Evolutionary conservation across 2,797 vertebrate species (phyloP), one percentile per base, ranked within the genome.

Genomic region (Antrozous pallidus): DNA sequence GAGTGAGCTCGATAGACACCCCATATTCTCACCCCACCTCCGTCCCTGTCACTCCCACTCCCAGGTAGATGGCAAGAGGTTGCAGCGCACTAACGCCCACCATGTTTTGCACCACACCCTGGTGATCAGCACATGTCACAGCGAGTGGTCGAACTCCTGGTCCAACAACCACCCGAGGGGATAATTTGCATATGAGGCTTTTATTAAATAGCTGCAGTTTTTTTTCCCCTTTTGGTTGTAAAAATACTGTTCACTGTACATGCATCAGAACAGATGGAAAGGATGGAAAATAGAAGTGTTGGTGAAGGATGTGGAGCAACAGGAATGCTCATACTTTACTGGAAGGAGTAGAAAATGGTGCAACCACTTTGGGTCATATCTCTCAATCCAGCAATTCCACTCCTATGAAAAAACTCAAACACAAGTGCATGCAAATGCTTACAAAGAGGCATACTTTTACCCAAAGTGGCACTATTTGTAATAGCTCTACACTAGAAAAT

Each of bases 401-500:
- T 82, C 31, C 38, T 42, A 22, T 18, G 11, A 67, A 74, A 40
- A 81, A 73, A 56, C 36, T 80, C 83, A 40, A 51, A 70, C 54
- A 88, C 31, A 94, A 87, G 61, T 61, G 6, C 31, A 87, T 14
- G 7, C 5, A 18, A n/a, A 47, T 61, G 40, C 71, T 84, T 63
- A 94, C 61, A n/a, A 80, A 63, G 12, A 88, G 40, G 54, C 22
- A 49, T 58, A 75, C 80, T 88, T 83, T 94, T 67, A 75, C 28
- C 75, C 61, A 80, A 70, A 80, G 9, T 8, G 9, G 70, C 24
- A 28, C 58, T 56, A 67, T 51, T 73, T 58, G 28, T 17, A 51
- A 71, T 24, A 77, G 33, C 49, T 82, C 26, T 75, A 87, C 42
- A 71, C 24, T 65, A 82, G 63, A 94, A 95, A 90, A 90, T 13